Evolutionary conservation across 2,888 invertebrate genomes (phyloP).

Genomic region (Rhodophaea formosa): DNA sequence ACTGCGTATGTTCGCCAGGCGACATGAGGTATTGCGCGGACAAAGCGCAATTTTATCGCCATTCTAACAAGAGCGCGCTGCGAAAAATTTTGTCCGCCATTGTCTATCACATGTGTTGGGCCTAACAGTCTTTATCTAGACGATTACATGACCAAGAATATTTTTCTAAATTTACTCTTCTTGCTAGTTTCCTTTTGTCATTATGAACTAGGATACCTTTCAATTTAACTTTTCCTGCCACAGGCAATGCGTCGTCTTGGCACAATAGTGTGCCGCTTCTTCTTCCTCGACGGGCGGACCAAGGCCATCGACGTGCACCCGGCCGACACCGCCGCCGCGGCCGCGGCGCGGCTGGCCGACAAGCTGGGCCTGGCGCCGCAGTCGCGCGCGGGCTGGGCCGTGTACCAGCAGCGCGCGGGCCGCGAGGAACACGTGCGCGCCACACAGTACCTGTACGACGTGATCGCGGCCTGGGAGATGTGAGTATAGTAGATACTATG

Average conservation of each 20-base stretch:
- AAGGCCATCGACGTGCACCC: slow-evolving; percentile 98
- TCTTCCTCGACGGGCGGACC: slow-evolving; percentile 96
- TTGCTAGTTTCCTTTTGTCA: no score
- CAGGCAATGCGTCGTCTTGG: slow-evolving; percentile 94
- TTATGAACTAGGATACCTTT: no score
- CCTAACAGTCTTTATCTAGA: no score
- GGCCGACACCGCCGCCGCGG: slow-evolving; percentile 95
- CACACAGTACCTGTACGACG: slow-evolving; percentile 95
- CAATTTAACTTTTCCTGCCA: background rate
- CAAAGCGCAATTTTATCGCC: no score
- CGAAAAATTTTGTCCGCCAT: no score
- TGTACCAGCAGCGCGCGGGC: slow-evolving; percentile 93
- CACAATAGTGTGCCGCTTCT: slow-evolving; percentile 95
- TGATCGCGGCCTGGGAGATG: slow-evolving; percentile 97
- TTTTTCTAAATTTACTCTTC: no score
- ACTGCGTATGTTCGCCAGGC: no score
- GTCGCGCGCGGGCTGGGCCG: slow-evolving; percentile 94
- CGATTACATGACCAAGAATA: no score
- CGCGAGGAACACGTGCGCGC: slow-evolving; percentile 94
- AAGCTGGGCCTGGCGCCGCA: slow-evolving; percentile 89
- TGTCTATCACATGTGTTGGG: no score
- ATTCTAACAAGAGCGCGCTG: no score
- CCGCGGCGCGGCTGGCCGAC: slow-evolving; percentile 93
- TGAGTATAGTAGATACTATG: no score
- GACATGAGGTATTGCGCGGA: no score